phyloP scores from a whole-genome alignment of 1,140 invertebrate species.

The Meloidogyne hapla region DNA sequence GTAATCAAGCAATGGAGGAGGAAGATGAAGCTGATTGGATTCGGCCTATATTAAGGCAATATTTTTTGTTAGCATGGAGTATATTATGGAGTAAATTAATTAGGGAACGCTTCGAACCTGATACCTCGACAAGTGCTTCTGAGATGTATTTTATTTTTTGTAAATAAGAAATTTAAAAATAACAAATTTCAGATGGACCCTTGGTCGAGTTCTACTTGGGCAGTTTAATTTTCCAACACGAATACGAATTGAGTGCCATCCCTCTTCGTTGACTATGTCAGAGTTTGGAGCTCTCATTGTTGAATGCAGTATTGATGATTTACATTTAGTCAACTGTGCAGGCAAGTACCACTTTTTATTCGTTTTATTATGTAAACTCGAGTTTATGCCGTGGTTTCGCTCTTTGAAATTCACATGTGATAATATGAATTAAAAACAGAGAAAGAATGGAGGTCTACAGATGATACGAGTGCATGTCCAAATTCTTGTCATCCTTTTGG shows the following conservation, averaged over 20 bases:
- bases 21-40: slow-evolving; percentile 50
- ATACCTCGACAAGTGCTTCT: slow-evolving; percentile 32
- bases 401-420: neutral
- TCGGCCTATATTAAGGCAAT: slow-evolving; percentile 40
- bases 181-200: slow-evolving; percentile 43
- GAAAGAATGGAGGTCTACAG: slow-evolving; percentile 4
- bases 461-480: neutral
- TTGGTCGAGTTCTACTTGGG: slow-evolving; percentile 43
- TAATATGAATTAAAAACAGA: neutral
- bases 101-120: slow-evolving; percentile 43
- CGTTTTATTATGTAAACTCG: no score
- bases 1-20: slow-evolving; percentile 28
- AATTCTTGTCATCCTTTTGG: slow-evolving; percentile 6
- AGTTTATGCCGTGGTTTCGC: no score
- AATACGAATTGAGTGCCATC: slow-evolving; percentile 52
- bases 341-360: no score
- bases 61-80: no score
- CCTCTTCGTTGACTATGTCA: slow-evolving; percentile 13
- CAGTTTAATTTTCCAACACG: slow-evolving; percentile 47
- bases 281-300: slow-evolving; percentile 30
- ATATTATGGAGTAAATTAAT: neutral
- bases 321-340: slow-evolving; percentile 45
- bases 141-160: neutral
- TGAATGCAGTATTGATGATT: slow-evolving; percentile 48
- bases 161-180: neutral